A percentile compares a stretch with the other conserved stretches of the same genome.
These are phyloP conservation scores for Cheilinus undulatus DNA, from an alignment of 2,113 vertebrate species.

Conservation along the genomic window DNA sequence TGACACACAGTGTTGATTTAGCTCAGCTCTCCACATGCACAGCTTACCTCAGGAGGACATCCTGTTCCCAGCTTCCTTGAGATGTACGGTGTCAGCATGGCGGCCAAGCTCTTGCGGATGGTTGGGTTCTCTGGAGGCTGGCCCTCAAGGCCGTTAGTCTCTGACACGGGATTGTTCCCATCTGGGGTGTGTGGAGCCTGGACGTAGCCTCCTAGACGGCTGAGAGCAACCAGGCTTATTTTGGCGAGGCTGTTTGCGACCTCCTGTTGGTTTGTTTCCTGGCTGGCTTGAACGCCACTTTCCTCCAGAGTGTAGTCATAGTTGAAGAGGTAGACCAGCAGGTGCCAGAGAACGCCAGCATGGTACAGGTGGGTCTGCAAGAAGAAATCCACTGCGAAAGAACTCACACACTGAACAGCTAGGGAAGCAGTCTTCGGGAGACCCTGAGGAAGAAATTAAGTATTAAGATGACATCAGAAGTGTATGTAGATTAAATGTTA, in stretches of 20 bases:
- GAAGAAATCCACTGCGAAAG: conserved; percentile 97
- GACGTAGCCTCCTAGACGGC: conserved; percentile 92
- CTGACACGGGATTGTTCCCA: conserved; percentile 54
- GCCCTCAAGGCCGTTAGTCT: conserved; percentile 73
- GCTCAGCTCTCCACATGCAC: neutral
- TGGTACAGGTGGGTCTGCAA: conserved; percentile 96
- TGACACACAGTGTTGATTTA: neutral
- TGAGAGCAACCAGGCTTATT: conserved; percentile 91
- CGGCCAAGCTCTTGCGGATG: conserved; percentile 92
- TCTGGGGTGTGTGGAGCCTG: conserved; percentile 35
- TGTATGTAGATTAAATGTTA: no score
- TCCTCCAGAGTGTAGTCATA: conserved; percentile 98
- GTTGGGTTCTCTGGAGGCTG: conserved; percentile 93
- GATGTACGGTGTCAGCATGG: conserved; percentile 95
- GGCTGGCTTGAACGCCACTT: conserved; percentile 95
- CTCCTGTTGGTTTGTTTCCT: conserved; percentile 98
- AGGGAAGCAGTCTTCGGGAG: conserved; percentile 91
- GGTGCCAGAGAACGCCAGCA: conserved; percentile 95
- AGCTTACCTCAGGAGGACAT: conserved; percentile 88
- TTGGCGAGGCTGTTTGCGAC: conserved; percentile 96
- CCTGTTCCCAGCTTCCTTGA: conserved; percentile 89
- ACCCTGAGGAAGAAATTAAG: conserved; percentile 82
- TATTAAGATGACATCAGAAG: neutral
- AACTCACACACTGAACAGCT: conserved; percentile 94
- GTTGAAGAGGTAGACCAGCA: conserved; percentile 94